Conservation (phyloP, 92 coral and sea anemone species). For the Chrysogorgia sp. region DNA sequence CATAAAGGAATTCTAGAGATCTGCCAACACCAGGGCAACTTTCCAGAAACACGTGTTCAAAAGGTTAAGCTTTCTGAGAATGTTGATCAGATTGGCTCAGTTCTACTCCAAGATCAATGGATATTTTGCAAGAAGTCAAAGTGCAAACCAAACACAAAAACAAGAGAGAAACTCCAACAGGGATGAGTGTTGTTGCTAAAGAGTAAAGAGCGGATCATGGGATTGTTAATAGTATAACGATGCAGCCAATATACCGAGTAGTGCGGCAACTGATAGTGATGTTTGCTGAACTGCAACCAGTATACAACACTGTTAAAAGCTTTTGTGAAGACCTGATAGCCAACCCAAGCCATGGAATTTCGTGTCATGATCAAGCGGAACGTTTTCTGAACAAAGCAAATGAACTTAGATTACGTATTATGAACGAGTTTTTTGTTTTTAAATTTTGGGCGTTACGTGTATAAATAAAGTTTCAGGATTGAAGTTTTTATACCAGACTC, state of each 20-base stretch:
- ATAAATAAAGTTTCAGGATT: too few species aligned
- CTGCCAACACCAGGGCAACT: conserved; percentile 45
- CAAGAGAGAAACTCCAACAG: conserved; percentile 50
- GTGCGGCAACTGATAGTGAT: conserved; percentile 36
- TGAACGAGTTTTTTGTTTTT: too few species aligned
- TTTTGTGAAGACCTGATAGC: conserved; percentile 65
- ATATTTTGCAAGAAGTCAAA: conserved; percentile 59
- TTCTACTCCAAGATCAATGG: conserved; percentile 59
- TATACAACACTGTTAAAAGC: conserved; percentile 54
- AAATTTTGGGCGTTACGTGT: too few species aligned
- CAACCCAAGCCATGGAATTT: conserved; percentile 55
- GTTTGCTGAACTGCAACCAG: conserved; percentile 24
- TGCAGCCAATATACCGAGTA: conserved; percentile 33
- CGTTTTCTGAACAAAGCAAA: conserved; percentile 56
- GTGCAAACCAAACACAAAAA: conserved; percentile 57
- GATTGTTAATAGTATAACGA: conserved; percentile 33
- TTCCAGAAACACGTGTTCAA: conserved; percentile 50
- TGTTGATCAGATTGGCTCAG: conserved; percentile 31
- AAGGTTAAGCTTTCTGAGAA: conserved; percentile 16
- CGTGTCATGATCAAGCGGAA: conserved; percentile 56
- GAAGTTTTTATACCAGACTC: conserved; percentile 61
- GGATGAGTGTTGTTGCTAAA: conserved; percentile 53
- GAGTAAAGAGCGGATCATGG: conserved; percentile 40
- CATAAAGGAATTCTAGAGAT: conserved; percentile 47
- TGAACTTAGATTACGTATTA: too few species aligned